phyloP scores from a whole-genome alignment of 92 coral and sea anemone species.

The Umimayanthus chanpuru region DNA sequence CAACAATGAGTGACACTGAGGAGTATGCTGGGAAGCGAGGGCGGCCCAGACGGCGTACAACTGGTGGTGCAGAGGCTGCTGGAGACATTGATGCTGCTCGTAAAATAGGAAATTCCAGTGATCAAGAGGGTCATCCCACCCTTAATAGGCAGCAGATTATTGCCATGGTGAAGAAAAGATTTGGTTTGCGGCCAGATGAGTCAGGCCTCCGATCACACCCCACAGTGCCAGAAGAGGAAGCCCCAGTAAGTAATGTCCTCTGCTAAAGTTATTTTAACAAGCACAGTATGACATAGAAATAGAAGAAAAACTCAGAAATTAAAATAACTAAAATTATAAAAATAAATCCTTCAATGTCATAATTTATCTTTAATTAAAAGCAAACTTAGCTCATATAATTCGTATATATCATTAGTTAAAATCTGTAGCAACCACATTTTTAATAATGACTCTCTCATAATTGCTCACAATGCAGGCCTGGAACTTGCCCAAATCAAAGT shows the following conservation, averaged over 20 bases:
- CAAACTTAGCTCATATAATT: too few species aligned
- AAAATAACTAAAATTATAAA: too few species aligned
- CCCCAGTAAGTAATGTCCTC: neutral
- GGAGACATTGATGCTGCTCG: conserved; percentile 75
- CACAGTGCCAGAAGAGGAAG: conserved; percentile 66
- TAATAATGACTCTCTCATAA: too few species aligned
- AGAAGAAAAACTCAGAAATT: neutral
- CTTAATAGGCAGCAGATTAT: conserved; percentile 81
- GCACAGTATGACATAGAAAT: neutral
- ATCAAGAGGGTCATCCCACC: conserved; percentile 74
- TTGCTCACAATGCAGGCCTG: too few species aligned
- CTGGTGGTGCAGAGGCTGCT: conserved; percentile 78
- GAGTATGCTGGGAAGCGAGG: conserved; percentile 69
- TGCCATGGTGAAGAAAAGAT: conserved; percentile 86
- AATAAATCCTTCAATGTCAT: neutral
- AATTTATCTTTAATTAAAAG: too few species aligned
- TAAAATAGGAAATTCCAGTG: conserved; percentile 74
- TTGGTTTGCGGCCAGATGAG: conserved; percentile 82
- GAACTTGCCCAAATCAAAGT: too few species aligned
- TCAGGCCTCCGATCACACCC: conserved; percentile 44
- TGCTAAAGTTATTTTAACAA: neutral
- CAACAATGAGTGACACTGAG: conserved; percentile 87
- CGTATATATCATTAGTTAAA: too few species aligned
- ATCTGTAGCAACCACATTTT: too few species aligned
- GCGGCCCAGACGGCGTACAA: conserved; percentile 83